Evolutionary conservation across 1,140 invertebrate species (phyloP).

Genomic region (Euura lappo): DNA sequence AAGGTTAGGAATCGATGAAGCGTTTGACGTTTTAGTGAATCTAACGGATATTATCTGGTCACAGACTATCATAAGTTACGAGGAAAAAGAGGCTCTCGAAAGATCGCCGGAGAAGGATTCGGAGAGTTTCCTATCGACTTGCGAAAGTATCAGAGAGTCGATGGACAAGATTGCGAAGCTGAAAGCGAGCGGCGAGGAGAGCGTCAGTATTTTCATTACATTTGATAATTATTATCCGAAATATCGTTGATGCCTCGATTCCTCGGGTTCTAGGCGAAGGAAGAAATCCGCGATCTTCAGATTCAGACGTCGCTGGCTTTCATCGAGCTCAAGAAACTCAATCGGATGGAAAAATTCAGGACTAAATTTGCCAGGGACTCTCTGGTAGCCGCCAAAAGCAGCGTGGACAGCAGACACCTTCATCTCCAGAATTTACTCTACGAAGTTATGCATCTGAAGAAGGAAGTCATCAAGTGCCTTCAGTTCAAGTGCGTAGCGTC

Average conservation of each 20-base stretch:
- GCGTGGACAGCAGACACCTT: conserved; percentile 88
- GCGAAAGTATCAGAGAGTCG: conserved; percentile 69
- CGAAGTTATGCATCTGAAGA: conserved; percentile 91
- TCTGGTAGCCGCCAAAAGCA: conserved; percentile 79
- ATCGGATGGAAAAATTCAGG: conserved; percentile 87
- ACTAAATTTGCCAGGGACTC: conserved; percentile 82
- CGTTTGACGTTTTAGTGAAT: conserved; percentile 8
- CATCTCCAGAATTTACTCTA: conserved; percentile 95
- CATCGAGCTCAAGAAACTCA: conserved; percentile 86
- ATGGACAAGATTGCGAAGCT: conserved; percentile 71
- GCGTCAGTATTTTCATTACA: conserved; percentile 50
- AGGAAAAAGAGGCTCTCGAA: conserved; percentile 75
- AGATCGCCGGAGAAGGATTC: conserved; percentile 72
- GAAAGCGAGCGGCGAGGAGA: conserved; percentile 64
- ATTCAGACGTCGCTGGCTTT: conserved; percentile 77
- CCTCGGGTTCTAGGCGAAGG: conserved; percentile 59
- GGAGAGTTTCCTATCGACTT: conserved; percentile 70
- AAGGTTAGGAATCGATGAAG: conserved; percentile 39
- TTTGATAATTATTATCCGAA: conserved; percentile 15
- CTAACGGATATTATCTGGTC: conserved; percentile 35
- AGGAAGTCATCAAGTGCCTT: conserved; percentile 92
- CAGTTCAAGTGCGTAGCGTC: conserved; percentile 78
- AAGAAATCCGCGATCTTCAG: conserved; percentile 70
- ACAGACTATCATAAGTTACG: conserved; percentile 70
- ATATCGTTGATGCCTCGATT: conserved; percentile 20